Conservation (phyloP, 2,113 vertebrate species). For the Acanthochromis polyacanthus region DNA sequence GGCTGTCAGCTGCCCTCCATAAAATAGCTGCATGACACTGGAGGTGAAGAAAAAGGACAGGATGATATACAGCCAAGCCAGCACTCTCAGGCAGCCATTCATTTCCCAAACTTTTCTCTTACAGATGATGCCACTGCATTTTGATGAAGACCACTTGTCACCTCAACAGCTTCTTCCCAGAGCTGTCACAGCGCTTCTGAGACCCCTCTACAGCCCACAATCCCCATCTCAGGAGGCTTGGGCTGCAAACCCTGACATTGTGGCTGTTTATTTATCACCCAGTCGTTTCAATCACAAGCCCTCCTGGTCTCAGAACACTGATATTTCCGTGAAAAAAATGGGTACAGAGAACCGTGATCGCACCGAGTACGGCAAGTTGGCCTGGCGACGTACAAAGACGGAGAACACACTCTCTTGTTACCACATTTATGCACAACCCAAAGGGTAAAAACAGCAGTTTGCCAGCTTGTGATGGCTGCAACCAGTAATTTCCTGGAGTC, state of each 20-base stretch:
- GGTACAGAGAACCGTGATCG: not conserved
- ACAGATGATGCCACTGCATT: slow-evolving; percentile 48
- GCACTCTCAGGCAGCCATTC: slow-evolving; percentile 54
- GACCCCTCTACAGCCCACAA: slow-evolving; percentile 21
- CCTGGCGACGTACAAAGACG: no score
- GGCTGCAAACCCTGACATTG: slow-evolving; percentile 9
- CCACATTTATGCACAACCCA: no score
- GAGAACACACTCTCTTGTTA: no score
- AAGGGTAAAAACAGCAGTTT: no score
- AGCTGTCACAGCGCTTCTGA: slow-evolving; percentile 49
- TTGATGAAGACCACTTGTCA: slow-evolving; percentile 69
- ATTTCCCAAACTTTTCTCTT: slow-evolving; percentile 62
- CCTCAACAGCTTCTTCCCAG: slow-evolving; percentile 45
- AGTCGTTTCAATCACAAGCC: slow-evolving; percentile 19
- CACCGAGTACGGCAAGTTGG: no score
- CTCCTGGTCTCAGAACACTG: not conserved
- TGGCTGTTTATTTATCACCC: slow-evolving; percentile 53
- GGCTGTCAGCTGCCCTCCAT: slow-evolving; percentile 72
- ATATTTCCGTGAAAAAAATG: not conserved
- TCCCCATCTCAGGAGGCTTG: slow-evolving; percentile 5
- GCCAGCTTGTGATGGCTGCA: no score
- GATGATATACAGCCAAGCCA: slow-evolving; percentile 62
- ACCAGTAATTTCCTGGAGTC: no score
- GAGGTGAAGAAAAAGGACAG: slow-evolving; percentile 59
- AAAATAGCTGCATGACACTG: slow-evolving; percentile 64